Conservation (phyloP, 2,888 invertebrate species). For the Nowickia ferox region DNA sequence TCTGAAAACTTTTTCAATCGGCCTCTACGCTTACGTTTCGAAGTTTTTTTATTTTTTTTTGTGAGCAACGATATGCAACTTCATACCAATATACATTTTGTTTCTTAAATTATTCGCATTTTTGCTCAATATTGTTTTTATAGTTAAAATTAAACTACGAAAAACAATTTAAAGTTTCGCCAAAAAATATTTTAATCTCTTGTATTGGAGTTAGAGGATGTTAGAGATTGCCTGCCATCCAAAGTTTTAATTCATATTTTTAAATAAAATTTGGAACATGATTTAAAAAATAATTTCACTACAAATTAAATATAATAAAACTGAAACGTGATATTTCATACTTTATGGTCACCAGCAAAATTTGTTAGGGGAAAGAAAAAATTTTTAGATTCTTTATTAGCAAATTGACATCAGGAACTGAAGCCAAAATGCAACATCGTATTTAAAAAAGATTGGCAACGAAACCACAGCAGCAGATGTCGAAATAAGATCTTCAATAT, state of each 20-base stretch:
- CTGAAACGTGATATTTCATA: slow-evolving; percentile 81
- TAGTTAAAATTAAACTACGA: too few species aligned
- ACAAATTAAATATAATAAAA: slow-evolving; percentile 80
- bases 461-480: slow-evolving; percentile 75
- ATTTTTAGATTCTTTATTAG: slow-evolving; percentile 9
- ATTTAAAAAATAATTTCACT: slow-evolving; percentile 45
- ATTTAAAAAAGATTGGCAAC: slow-evolving; percentile 12
- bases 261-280: slow-evolving; percentile 34
- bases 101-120: too few species aligned
- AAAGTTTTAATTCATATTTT: slow-evolving; percentile 49
- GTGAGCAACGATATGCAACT: too few species aligned
- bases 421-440: background rate
- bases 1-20: too few species aligned
- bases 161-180: slow-evolving; percentile 3
- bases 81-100: too few species aligned
- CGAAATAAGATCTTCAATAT: slow-evolving; percentile 58
- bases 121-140: too few species aligned
- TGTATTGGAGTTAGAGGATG: slow-evolving; percentile 21
- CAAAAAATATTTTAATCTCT: background rate
- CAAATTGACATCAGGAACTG: slow-evolving; percentile 58
- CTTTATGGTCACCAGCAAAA: slow-evolving; percentile 73
- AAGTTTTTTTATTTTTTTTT: too few species aligned
- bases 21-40: too few species aligned
- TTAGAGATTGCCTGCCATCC: slow-evolving; percentile 5
- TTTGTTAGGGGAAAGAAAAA: slow-evolving; percentile 69